Percentiles rank a stretch among this genome's conserved stretches.
Evolutionary conservation across 2,113 vertebrate genomes (phyloP).

Genomic region (Labeo rohita): DNA sequence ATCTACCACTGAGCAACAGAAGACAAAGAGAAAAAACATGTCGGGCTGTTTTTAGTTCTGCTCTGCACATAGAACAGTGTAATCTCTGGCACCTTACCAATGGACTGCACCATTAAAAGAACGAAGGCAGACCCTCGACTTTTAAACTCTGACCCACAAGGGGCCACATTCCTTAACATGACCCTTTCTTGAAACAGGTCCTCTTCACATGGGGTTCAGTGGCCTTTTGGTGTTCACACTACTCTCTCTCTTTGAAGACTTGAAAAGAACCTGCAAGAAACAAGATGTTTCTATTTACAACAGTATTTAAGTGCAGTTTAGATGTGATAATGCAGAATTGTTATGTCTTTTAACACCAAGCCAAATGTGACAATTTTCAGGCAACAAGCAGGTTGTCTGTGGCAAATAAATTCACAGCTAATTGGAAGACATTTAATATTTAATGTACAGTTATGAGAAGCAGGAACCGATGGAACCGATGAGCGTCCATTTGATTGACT

Average conservation of each 20-base stretch:
- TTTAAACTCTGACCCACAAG: constrained; percentile 37
- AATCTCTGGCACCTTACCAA: not conserved
- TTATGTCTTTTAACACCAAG: not conserved
- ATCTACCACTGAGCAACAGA: not conserved
- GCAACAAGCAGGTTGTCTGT: not conserved
- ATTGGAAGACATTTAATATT: not conserved
- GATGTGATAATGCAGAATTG: not conserved
- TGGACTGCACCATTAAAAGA: not conserved
- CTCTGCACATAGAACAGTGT: not conserved
- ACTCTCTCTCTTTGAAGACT: not conserved
- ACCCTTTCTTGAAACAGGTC: constrained; percentile 35
- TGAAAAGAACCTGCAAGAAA: not conserved
- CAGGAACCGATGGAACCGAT: not conserved
- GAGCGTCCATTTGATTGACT: no score
- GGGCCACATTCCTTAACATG: constrained; percentile 13
- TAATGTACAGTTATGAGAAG: not conserved
- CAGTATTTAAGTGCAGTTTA: not conserved
- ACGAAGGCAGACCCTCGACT: constrained; percentile 28
- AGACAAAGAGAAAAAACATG: constrained; percentile 2
- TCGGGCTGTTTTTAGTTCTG: not conserved
- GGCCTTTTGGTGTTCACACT: not conserved
- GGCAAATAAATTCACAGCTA: not conserved
- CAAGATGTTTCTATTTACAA: not conserved
- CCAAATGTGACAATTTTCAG: not conserved
- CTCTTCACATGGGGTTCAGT: not conserved